Conservation (phyloP, 1,140 invertebrate genomes). For the Lithobius niger region DNA sequence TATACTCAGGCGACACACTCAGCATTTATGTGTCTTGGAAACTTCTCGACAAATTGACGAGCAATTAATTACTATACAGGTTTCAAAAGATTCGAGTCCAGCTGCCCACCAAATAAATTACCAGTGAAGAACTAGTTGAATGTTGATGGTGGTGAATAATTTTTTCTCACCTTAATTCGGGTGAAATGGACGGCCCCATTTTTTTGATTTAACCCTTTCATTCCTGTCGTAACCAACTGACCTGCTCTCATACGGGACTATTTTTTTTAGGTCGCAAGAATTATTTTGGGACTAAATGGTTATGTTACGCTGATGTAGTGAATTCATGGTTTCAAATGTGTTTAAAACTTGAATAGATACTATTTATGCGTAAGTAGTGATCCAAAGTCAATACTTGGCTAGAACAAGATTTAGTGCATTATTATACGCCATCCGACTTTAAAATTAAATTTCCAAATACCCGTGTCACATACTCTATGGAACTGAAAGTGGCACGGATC, state of each 20-base stretch:
- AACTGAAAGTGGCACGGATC: slow-evolving; percentile 22
- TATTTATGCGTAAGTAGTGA: slow-evolving; percentile 21
- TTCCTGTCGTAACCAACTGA: too few species aligned
- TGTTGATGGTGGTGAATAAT: not conserved
- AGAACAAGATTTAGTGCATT: slow-evolving; percentile 18
- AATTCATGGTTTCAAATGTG: slow-evolving; percentile 19
- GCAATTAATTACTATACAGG: too few species aligned
- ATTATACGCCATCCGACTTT: slow-evolving; percentile 21
- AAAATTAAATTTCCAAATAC: slow-evolving; percentile 21
- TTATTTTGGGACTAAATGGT: too few species aligned
- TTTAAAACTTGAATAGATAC: slow-evolving; percentile 23
- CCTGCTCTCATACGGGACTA: too few species aligned
- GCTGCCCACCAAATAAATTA: not conserved
- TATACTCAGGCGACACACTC: too few species aligned
- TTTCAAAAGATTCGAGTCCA: not conserved
- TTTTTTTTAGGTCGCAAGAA: too few species aligned
- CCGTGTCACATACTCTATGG: slow-evolving; percentile 23
- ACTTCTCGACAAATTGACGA: too few species aligned
- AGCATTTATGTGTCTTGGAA: too few species aligned
- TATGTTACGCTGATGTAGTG: too few species aligned
- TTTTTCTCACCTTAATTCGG: not conserved
- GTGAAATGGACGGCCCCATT: slow-evolving; percentile 5
- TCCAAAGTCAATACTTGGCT: slow-evolving; percentile 22
- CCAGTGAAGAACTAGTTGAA: not conserved
- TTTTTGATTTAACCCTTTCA: slow-evolving; percentile 19